A percentile compares a stretch with the other conserved stretches of the same genome.
These are phyloP conservation scores for Archocentrus centrarchus DNA, from an alignment of 2,113 vertebrate genomes.

Conservation along the genomic window DNA sequence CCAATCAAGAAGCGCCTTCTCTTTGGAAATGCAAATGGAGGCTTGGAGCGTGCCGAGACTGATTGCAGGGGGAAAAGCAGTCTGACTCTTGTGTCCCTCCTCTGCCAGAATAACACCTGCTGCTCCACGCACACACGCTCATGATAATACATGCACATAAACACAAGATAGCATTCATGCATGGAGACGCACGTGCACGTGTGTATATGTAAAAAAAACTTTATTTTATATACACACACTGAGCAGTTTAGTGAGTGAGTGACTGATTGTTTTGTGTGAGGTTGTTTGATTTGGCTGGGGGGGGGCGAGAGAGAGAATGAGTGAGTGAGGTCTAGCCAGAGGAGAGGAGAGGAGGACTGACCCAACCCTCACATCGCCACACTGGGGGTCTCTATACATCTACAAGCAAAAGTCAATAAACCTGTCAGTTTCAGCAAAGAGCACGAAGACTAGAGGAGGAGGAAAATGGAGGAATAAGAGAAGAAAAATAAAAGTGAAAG, in stretches of 20 bases:
- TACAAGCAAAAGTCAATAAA: constrained; percentile 62
- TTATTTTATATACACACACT: constrained; percentile 27
- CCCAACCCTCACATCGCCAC: constrained; percentile 47
- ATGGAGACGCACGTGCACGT: not conserved
- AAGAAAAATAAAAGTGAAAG: constrained; percentile 11
- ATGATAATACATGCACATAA: not conserved
- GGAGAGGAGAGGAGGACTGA: constrained; percentile 21
- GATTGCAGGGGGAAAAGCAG: constrained; percentile 79
- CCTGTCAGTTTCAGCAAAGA: constrained; percentile 47
- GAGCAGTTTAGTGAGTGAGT: constrained; percentile 54
- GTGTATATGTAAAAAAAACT: constrained; percentile 32
- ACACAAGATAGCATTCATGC: not conserved
- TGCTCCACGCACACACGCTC: constrained; percentile 36
- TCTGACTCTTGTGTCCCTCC: constrained; percentile 68
- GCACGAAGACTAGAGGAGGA: not conserved
- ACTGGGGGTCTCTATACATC: constrained; percentile 37
- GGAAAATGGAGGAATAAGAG: not conserved
- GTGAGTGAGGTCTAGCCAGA: constrained; percentile 18
- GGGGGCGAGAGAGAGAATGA: constrained; percentile 13
- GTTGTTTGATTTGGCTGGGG: constrained; percentile 70
- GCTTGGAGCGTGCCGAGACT: constrained; percentile 73
- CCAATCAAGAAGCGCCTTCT: constrained; percentile 82
- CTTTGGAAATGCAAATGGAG: constrained; percentile 83
- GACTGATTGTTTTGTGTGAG: constrained; percentile 54
- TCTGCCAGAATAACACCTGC: constrained; percentile 83